phyloP scores from a whole-genome alignment of 2,888 invertebrate species.

The Idaea dimidiata region DNA sequence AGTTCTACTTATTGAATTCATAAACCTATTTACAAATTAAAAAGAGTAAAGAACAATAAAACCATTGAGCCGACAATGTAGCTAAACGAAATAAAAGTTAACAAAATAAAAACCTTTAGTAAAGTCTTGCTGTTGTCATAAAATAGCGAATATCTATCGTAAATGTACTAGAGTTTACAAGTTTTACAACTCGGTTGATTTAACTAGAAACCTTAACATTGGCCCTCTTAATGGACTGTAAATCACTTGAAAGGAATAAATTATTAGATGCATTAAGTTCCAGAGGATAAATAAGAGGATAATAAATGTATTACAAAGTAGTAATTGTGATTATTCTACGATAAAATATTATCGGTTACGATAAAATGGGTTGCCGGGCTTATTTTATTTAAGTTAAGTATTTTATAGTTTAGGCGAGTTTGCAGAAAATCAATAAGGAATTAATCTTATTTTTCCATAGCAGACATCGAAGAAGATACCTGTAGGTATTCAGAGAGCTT shows the following conservation, averaged over 20 bases:
- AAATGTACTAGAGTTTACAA: conserved; percentile 64
- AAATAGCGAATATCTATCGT: conserved; percentile 61
- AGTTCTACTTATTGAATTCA: not conserved
- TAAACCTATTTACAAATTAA: not conserved
- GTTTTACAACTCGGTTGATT: conserved; percentile 59
- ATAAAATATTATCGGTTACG: not conserved
- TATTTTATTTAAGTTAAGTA: conserved; percentile 6
- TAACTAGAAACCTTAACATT: conserved; percentile 58
- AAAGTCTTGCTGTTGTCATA: conserved; percentile 55
- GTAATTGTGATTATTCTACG: conserved; percentile 30
- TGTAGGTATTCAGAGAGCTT: too few relatives aligned
- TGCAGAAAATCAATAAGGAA: not conserved
- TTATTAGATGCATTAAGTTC: conserved; percentile 60
- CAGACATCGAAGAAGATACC: too few relatives aligned
- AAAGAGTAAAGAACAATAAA: conserved; percentile 11
- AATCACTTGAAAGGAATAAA: conserved; percentile 68
- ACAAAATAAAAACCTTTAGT: conserved; percentile 47
- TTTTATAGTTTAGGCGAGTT: not conserved
- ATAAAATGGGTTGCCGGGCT: conserved; percentile 15
- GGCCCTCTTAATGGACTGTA: conserved; percentile 55
- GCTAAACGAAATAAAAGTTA: conserved; percentile 47
- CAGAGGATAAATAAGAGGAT: conserved; percentile 51
- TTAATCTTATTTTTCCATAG: too few relatives aligned
- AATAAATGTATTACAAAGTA: conserved; percentile 56
- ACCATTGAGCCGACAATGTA: conserved; percentile 35